phyloP scores from a whole-genome alignment of 1,140 invertebrate species.

The Drosophila ercepeae region DNA sequence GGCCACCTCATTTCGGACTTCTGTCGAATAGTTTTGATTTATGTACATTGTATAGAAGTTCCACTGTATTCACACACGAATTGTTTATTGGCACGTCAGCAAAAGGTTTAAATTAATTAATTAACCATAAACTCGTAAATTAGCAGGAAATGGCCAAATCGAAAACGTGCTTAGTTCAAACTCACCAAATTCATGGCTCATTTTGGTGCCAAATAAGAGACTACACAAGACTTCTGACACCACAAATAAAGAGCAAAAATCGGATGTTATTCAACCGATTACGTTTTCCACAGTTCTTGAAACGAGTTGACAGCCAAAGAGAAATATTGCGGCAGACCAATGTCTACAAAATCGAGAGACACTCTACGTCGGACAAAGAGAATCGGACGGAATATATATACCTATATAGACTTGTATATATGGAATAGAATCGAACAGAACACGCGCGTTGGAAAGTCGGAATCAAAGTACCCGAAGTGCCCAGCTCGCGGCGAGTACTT shows the following conservation, averaged over 20 bases:
- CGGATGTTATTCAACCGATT: constrained; percentile 14
- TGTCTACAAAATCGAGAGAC: neutral
- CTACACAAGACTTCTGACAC: too few relatives aligned
- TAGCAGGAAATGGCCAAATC: constrained; percentile 13
- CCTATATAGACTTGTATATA: neutral
- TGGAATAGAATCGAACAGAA: constrained; percentile 1
- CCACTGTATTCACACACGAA: constrained; percentile 23
- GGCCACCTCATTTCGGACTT: constrained; percentile 50
- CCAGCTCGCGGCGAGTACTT: neutral
- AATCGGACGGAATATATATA: neutral
- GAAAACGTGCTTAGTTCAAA: neutral
- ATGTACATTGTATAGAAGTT: too few relatives aligned
- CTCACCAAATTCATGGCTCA: constrained; percentile 46
- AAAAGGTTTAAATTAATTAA: constrained; percentile 33
- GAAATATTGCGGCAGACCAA: constrained; percentile 16
- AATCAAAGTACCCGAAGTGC: neutral
- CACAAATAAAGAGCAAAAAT: constrained; percentile 14
- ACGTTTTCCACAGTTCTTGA: constrained; percentile 22
- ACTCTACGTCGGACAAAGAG: constrained; percentile 5
- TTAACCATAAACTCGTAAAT: constrained; percentile 49
- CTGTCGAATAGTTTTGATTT: constrained; percentile 7
- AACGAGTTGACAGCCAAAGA: constrained; percentile 25
- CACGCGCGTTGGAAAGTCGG: constrained; percentile 16
- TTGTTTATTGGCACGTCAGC: constrained; percentile 23
- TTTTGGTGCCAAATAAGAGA: constrained; percentile 1